phyloP scores from a whole-genome alignment of 2,113 vertebrate genomes.

The Suncus etruscus region DNA sequence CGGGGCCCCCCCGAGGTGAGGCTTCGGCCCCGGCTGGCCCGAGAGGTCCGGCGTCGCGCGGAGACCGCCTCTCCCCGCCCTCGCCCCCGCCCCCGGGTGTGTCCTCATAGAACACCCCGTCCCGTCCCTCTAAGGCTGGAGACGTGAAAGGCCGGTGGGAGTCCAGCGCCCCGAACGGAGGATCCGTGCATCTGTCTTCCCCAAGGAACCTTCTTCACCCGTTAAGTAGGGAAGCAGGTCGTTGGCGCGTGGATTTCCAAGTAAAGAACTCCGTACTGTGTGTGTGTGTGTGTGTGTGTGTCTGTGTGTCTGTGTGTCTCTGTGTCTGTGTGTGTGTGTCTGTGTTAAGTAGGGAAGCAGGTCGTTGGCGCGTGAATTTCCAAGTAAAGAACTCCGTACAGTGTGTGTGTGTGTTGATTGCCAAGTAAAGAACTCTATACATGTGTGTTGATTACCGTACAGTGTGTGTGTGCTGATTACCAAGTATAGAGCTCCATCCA shows the following conservation, averaged over 20 bases:
- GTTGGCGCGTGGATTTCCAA: conserved; percentile 54
- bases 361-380: conserved; percentile 63
- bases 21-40: background rate
- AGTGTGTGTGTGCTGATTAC: too few species aligned
- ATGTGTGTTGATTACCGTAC: too few species aligned
- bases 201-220: conserved; percentile 26
- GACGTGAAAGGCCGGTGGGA: background rate
- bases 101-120: background rate
- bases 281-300: too few species aligned
- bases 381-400: conserved; percentile 63
- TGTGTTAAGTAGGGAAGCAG: conserved; percentile 53
- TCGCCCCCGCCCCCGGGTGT: background rate
- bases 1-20: background rate
- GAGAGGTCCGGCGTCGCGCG: background rate
- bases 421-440: too few species aligned
- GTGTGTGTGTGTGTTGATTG: too few species aligned
- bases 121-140: background rate
- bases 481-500: too few species aligned
- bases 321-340: too few species aligned
- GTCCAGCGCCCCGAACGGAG: background rate
- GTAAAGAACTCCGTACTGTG: conserved; percentile 68
- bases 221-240: conserved; percentile 59
- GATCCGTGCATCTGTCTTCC: conserved; percentile 49
- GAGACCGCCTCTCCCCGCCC: background rate
- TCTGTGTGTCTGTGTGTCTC: too few species aligned